Evolutionary conservation across 2,888 invertebrate species (phyloP), one percentile per base, ranked within the genome.

Genomic region (Cataglyphis livida): DNA sequence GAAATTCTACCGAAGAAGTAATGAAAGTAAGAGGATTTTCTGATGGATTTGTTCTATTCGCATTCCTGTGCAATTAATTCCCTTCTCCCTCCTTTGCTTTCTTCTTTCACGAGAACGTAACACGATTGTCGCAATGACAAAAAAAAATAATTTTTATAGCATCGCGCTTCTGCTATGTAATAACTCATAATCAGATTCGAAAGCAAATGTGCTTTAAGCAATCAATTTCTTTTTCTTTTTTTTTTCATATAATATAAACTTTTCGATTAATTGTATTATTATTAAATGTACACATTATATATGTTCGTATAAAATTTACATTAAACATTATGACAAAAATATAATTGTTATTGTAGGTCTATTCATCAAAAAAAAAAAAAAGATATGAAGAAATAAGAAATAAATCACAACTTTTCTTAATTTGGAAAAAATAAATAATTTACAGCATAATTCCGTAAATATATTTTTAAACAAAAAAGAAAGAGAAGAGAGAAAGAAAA

Each of bases 11-110:
- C n/a, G 51, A 81, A 70, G 41, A 68, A 74, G 65, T 44, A 82
- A 83, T 68, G 71, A n/a, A 81, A 83, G 81, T 90, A 90, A 90
- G 90, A 71, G 90, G 90, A 90, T 90, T 88, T 87, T 51, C 84
- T 66, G 54, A 18, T 48, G 73, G 83, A 90, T 87, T 86, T 74
- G 75, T 82, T 84, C 73, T 44, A 81, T 87, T 83, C 32, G 79
- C 35, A 64, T 64, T 81, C 75, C 70, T 66, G 25, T 41, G 83
- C 51, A 90, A 90, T 90, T 90, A 89, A 90, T 25, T 81, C 61
- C 70, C 25, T 6, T 81, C 57, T 70, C 25, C 7, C 28, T 10
- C 15, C 12, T n/a, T n/a, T 18, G n/a, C 35, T 32, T 7, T 18
- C 3, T 21, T 12, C 0, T 6, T 57, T 6, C 44, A 21, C 25